A percentile compares a stretch with the other conserved stretches of the same genome.
These are phyloP conservation scores for Lacerta bilineata DNA, from an alignment of 2,797 vertebrate genomes.

Conservation along the genomic window DNA sequence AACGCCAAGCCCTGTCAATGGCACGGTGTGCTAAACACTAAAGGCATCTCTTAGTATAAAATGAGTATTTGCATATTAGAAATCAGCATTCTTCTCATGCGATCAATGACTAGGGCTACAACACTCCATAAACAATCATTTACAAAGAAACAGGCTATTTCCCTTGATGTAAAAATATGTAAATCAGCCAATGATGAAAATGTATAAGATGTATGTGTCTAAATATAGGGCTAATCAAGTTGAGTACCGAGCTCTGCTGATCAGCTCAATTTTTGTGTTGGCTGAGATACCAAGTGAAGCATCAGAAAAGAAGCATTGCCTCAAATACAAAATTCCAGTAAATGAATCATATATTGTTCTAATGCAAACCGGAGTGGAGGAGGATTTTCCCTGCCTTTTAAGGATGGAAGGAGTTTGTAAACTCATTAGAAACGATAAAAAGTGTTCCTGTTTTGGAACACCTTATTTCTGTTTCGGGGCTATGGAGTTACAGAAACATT, in stretches of 20 bases:
- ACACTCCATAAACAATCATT: neutral
- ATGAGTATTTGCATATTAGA: neutral
- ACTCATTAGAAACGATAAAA: neutral
- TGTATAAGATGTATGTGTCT: neutral
- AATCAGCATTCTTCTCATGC: neutral
- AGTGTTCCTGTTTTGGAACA: neutral
- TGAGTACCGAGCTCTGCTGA: neutral
- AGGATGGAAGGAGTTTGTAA: neutral
- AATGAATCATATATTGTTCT: neutral
- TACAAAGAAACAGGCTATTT: neutral
- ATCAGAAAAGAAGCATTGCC: neutral
- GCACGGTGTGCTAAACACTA: neutral
- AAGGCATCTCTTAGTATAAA: neutral
- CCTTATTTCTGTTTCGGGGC: neutral
- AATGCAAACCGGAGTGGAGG: neutral
- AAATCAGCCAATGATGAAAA: conserved; percentile 9
- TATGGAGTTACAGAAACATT: neutral
- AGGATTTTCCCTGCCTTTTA: neutral
- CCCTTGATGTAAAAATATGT: neutral
- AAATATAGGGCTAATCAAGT: neutral
- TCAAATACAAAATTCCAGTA: neutral
- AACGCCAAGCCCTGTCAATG: neutral
- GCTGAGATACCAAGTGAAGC: neutral
- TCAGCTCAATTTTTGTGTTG: neutral
- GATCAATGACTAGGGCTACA: neutral